Base-by-base conservation (phyloP, 2,797 vertebrate species). In the Urosaurus nigricauda region DNA sequence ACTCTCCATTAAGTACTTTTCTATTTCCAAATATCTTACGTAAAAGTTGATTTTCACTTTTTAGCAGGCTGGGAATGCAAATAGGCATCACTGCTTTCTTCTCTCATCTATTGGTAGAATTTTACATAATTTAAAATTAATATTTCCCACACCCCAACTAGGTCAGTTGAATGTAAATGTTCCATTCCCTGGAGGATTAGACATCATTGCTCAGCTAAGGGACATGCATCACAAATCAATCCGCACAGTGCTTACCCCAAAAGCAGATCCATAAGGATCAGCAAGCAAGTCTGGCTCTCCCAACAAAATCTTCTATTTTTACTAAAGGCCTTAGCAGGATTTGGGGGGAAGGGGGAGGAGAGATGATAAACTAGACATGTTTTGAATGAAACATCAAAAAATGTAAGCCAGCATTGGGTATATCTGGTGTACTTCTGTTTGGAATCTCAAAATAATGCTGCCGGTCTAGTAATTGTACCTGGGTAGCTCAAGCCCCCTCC, bases 81-180 rank as follows among this genome's bases (percentile, higher is more conserved):
- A 87, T 87, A 90, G 91, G 91, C 79, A 88, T 47, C 0, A 32
- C 56, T 91, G 4, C 47, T 68, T 90, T 91, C 71, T 86, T 9
- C 90, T 68, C 63, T 95, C 74, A 89, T 93, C 60, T 89, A 75
- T 83, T 93, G 88, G 80, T 82, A 90, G 63, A 94, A 91, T 94
- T 95, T 95, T 96, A 86, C 94, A 95, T 95, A 95, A 93, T 95
- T 95, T 95, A 95, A 94, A 94, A 95, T 95, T 93, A 96, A 95
- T 95, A 53, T 32, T 87, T 93, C 94, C 94, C 94, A 94, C 94
- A 90, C 94, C 95, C 94, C 93, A 95, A 95, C 90, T 95, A 96
- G 94, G 94, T 95, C 95, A 96, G 88, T 93, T 92, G 81, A 95
- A 95, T 95, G 94, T 91, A 95, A 95, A 95, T 94, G 91, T 92